Percentiles rank a stretch among this genome's conserved stretches.
Evolutionary conservation across 2,888 invertebrate genomes (phyloP).

Genomic region (Agriopis aurantiaria): DNA sequence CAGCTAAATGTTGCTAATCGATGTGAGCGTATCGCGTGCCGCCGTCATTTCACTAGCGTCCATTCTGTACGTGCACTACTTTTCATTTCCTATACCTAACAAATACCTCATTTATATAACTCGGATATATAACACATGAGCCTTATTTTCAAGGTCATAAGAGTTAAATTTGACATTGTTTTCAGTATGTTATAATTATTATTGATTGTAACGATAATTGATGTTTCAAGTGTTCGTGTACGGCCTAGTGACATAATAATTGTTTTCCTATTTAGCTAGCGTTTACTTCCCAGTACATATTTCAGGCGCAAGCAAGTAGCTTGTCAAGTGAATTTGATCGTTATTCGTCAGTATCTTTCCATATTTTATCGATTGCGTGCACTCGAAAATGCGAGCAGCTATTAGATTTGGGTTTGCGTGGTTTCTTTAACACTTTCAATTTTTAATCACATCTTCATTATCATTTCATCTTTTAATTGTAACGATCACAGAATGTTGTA

Average conservation of each 20-base stretch:
- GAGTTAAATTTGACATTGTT: conserved; percentile 3
- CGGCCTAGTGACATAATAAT: conserved; percentile 21
- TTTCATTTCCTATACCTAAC: conserved; percentile 57
- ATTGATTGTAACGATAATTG: conserved; percentile 1
- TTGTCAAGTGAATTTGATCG: background rate
- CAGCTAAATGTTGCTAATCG: conserved; percentile 19
- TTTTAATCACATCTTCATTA: conserved; percentile 17
- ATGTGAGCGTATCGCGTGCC: conserved; percentile 43
- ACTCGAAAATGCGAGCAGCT: conserved; percentile 10
- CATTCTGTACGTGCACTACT: conserved; percentile 37
- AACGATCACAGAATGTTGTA: background rate
- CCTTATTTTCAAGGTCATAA: conserved; percentile 15
- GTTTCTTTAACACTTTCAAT: conserved; percentile 26
- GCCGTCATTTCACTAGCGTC: conserved; percentile 53
- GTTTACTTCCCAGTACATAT: conserved; percentile 6
- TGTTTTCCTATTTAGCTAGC: conserved; percentile 1
- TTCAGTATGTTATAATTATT: background rate
- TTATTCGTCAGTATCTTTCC: background rate
- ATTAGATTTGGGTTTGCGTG: conserved; percentile 2
- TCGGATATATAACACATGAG: background rate
- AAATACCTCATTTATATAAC: conserved; percentile 23
- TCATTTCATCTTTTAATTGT: background rate
- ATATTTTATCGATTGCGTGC: conserved; percentile 21
- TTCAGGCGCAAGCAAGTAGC: background rate
- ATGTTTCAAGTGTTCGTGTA: conserved; percentile 5